These are phyloP conservation scores for Borostomias antarcticus DNA, from an alignment of 2,797 vertebrate genomes.

Conservation along the genomic window DNA sequence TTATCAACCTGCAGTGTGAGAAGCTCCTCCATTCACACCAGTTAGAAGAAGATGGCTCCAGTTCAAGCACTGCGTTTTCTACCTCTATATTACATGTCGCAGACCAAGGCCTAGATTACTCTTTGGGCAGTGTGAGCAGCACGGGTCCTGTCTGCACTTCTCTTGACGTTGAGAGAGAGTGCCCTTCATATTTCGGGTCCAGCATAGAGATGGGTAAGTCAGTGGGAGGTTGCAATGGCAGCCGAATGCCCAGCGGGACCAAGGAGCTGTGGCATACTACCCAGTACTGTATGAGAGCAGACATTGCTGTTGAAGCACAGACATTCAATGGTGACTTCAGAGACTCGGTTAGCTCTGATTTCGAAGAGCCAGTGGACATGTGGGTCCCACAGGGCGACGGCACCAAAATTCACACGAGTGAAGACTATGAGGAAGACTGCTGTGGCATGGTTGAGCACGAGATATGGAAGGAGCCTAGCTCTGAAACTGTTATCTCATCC, in stretches of 20 bases:
- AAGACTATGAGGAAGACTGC: background rate
- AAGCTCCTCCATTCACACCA: slow-evolving; percentile 57
- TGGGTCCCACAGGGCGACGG: slow-evolving; percentile 18
- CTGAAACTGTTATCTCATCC: slow-evolving; percentile 15
- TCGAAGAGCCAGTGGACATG: background rate
- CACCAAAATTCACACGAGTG: slow-evolving; percentile 7
- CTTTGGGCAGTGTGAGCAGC: slow-evolving; percentile 7
- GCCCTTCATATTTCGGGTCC: background rate
- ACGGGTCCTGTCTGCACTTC: slow-evolving; percentile 16
- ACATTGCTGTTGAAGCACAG: slow-evolving; percentile 11
- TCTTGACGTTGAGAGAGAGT: slow-evolving; percentile 9
- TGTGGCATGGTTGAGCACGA: slow-evolving; percentile 20
- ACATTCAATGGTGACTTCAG: background rate
- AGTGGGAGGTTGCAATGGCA: background rate
- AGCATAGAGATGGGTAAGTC: slow-evolving; percentile 7
- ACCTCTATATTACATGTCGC: background rate
- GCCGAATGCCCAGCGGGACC: background rate
- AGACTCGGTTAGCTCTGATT: background rate
- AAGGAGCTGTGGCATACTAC: slow-evolving; percentile 7
- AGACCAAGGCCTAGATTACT: slow-evolving; percentile 6
- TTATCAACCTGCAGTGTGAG: slow-evolving; percentile 79
- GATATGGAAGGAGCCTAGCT: slow-evolving; percentile 7
- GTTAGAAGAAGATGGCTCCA: slow-evolving; percentile 2
- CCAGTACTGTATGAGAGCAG: slow-evolving; percentile 2
- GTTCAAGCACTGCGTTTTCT: background rate